Base-by-base conservation (phyloP, 2,113 vertebrate genomes). In the Platanista minor region DNA sequence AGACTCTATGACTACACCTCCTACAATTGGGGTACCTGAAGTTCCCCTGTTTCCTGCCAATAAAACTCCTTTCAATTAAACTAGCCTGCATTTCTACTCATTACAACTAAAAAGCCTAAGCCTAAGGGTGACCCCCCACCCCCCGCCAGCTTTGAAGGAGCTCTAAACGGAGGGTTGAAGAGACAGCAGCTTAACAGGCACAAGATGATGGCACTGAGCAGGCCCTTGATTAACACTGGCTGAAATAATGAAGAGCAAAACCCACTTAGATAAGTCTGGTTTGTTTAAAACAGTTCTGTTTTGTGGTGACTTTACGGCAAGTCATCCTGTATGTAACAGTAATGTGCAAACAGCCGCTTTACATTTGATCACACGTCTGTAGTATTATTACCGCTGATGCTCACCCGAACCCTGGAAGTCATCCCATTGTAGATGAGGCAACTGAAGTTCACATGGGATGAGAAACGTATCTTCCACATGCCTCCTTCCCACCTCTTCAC, bases 381-480 rank as follows among this genome's bases (percentile, higher is more conserved):
- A 31, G 6, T 69, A 33, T 52, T 67, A 11, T 67, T 39, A 52
- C 0, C 69, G 67, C 18, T 5, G 54, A 57, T 20, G 17, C 54
- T 69, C 87, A 27, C 36, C 33, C 17, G 61, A 87, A 93, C 49
- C 54, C 86, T 52, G 66, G 36, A 57, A 81, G 52, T 23, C 86
- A 69, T 1, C 62, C 67, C 46, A 27, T 17, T 52, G 39, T 9
- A 64, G 67, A 43, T 8, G 33, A 88, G 71, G 31, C 41, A 31
- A 36, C 2, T 31, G 8, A 36, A 67, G 88, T n/a, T 69, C 39
- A 10, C 25, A 46, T 0, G 52, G 46, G 27, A 33, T 36, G n/a
- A 77, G 36, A 82, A 41, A 61, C 2, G 21, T 14, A 52, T 66
- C 59, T 62, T 43, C 64, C 43, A 8, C 3, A 4, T 5, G 41